These are phyloP conservation scores for Gastrophryne carolinensis DNA, from an alignment of 2,797 vertebrate genomes.

Conservation along the genomic window DNA sequence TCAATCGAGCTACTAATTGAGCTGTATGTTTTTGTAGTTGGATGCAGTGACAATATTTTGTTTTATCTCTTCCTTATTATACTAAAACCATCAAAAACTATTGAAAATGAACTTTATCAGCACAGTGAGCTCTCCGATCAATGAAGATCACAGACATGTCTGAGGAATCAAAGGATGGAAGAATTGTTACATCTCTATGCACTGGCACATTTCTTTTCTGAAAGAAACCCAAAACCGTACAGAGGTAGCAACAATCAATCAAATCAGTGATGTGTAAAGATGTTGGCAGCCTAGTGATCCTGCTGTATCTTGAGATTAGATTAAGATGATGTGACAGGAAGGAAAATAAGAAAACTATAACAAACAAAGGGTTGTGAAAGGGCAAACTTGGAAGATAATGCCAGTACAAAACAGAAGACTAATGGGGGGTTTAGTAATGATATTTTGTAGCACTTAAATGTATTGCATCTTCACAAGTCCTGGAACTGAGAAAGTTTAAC, in stretches of 20 bases:
- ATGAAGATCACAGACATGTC: background rate
- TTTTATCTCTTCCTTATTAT: no score
- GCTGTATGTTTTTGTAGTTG: no score
- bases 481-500: no score
- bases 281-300: slow-evolving; percentile 46
- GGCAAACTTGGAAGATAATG: slow-evolving; percentile 36
- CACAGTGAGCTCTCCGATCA: background rate
- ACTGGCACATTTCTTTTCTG: slow-evolving; percentile 17
- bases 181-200: background rate
- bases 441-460: background rate
- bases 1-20: no score
- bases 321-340: slow-evolving; percentile 41
- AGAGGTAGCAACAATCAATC: slow-evolving; percentile 44
- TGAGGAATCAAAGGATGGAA: background rate
- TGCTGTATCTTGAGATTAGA: slow-evolving; percentile 37
- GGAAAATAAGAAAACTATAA: slow-evolving; percentile 37
- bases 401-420: background rate
- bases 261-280: slow-evolving; percentile 48
- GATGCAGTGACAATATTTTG: no score
- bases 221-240: slow-evolving; percentile 33
- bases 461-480: background rate
- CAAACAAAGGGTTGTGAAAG: slow-evolving; percentile 33
- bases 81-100: no score
- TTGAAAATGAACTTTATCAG: slow-evolving; percentile 1
- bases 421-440: slow-evolving; percentile 9